Evolutionary conservation across 2,888 invertebrate species (phyloP).

Genomic region (Eudasyphora cyanicolor): DNA sequence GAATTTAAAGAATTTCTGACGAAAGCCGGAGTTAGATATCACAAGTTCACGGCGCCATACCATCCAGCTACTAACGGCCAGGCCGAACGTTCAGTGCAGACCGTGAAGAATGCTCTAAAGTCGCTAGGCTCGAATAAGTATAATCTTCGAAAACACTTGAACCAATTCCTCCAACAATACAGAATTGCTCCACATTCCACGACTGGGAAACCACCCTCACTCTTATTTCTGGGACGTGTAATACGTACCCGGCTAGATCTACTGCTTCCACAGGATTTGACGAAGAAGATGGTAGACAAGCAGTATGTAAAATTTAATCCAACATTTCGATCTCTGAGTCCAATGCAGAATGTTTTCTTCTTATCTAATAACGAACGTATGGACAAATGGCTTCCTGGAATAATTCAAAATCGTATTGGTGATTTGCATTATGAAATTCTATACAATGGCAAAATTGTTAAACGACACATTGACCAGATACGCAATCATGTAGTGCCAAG

Average conservation of each 20-base stretch:
- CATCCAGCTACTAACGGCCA: slow-evolving; percentile 22
- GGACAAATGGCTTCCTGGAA: slow-evolving; percentile 33
- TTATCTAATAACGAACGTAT: background rate
- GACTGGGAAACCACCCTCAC: slow-evolving; percentile 17
- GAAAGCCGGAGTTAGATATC: too few relatives aligned
- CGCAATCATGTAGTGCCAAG: background rate
- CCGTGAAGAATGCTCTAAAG: background rate
- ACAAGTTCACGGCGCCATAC: too few relatives aligned
- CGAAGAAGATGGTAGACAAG: background rate
- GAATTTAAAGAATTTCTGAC: background rate
- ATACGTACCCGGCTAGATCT: slow-evolving; percentile 10
- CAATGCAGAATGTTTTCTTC: slow-evolving; percentile 35
- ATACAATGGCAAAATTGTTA: slow-evolving; percentile 14
- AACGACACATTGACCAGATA: slow-evolving; percentile 28
- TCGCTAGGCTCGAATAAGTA: background rate
- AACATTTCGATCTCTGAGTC: background rate
- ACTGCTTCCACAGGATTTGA: background rate
- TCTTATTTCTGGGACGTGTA: too few relatives aligned
- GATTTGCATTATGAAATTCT: slow-evolving; percentile 22
- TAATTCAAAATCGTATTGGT: slow-evolving; percentile 14
- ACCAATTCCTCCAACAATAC: slow-evolving; percentile 26
- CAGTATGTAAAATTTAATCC: slow-evolving; percentile 14
- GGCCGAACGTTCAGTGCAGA: slow-evolving; percentile 35
- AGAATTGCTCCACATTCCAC: slow-evolving; percentile 41
- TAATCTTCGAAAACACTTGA: slow-evolving; percentile 20